Conservation (phyloP, 2,888 invertebrate species). For the Hanleya hanleyi region DNA sequence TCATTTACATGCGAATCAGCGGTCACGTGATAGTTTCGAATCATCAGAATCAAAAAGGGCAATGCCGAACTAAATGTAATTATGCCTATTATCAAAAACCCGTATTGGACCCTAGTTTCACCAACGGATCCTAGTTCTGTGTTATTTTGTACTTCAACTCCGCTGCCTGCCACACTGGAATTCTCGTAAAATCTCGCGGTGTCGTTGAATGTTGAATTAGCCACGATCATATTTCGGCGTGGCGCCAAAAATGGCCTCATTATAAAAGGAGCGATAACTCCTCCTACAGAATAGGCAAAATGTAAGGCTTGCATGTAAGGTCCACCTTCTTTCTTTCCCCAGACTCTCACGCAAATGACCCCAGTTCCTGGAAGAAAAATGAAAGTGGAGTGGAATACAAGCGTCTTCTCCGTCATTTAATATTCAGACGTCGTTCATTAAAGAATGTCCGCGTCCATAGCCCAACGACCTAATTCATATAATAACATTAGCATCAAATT, state of each 20-base stretch:
- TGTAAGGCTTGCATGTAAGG: slow-evolving; percentile 44
- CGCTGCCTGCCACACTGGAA: neutral
- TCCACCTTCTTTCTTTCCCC: slow-evolving; percentile 27
- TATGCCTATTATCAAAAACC: slow-evolving; percentile 13
- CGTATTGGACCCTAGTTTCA: slow-evolving; percentile 10
- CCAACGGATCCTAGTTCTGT: neutral
- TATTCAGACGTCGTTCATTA: too few relatives aligned
- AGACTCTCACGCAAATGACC: neutral
- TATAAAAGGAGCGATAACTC: slow-evolving; percentile 40
- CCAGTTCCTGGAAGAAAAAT: neutral
- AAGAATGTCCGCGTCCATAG: too few relatives aligned
- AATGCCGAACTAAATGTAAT: slow-evolving; percentile 9
- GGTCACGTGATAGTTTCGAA: neutral
- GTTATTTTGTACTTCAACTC: neutral
- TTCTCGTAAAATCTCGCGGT: neutral
- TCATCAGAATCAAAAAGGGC: slow-evolving; percentile 5
- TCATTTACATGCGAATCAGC: neutral
- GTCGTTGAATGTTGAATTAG: neutral
- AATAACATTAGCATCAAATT: too few relatives aligned
- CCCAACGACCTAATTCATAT: too few relatives aligned
- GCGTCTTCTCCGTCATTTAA: too few relatives aligned
- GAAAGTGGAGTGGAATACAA: too few relatives aligned
- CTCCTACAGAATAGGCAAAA: slow-evolving; percentile 41
- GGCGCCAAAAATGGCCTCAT: slow-evolving; percentile 38
- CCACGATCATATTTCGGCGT: neutral